Percentiles rank a stretch among this genome's conserved stretches.
Evolutionary conservation across 2,888 invertebrate species (phyloP).

Genomic region (Operophtera brumata): DNA sequence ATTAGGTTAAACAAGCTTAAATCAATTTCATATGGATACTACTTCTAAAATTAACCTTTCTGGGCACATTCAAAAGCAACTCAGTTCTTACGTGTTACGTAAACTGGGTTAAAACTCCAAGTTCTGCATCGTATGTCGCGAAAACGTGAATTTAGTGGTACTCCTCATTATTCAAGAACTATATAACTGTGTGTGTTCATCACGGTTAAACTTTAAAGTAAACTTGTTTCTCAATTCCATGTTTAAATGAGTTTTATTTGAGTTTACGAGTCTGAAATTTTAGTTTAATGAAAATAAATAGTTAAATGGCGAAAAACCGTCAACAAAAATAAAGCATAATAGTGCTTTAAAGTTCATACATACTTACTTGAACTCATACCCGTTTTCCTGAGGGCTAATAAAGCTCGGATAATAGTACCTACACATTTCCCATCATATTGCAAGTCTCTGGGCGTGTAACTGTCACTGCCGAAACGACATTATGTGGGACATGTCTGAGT

Average conservation of each 20-base stretch:
- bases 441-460: neutral
- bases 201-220: constrained; percentile 18
- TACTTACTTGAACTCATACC: neutral
- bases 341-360: too few relatives aligned
- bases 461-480: neutral
- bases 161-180: constrained; percentile 20
- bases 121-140: constrained; percentile 10
- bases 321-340: too few relatives aligned
- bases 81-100: neutral
- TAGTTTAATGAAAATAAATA: constrained; percentile 4
- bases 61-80: neutral
- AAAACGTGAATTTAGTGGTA: constrained; percentile 19
- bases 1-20: too few relatives aligned
- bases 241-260: constrained; percentile 13
- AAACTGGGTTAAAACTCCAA: constrained; percentile 18
- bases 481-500: neutral
- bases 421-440: too few relatives aligned
- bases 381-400: too few relatives aligned
- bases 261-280: constrained; percentile 6
- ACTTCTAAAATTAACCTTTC: neutral
- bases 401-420: too few relatives aligned
- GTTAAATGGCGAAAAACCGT: too few relatives aligned
- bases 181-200: constrained; percentile 11
- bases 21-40: too few relatives aligned
- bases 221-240: constrained; percentile 12